Evolutionary conservation across 2,888 invertebrate species (phyloP).

Genomic region (Phortica magna): DNA sequence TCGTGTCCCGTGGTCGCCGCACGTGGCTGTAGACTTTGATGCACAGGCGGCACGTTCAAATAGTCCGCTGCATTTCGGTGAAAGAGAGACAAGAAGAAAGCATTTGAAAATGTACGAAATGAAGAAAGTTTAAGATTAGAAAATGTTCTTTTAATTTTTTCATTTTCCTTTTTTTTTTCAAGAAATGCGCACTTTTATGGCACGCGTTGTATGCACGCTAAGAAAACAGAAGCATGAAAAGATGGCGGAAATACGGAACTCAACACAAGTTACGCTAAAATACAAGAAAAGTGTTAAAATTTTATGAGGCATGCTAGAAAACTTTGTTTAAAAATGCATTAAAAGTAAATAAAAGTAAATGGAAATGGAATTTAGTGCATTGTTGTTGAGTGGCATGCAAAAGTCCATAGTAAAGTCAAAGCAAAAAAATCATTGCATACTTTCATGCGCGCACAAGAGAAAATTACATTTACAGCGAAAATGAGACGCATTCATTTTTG

Average conservation of each 20-base stretch:
- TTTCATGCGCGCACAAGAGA: not conserved
- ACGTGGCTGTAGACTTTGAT: slow-evolving; percentile 83
- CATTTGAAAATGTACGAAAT: not conserved
- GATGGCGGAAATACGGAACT: slow-evolving; percentile 24
- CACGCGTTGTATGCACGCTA: too few species aligned
- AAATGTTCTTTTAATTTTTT: not conserved
- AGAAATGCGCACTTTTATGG: too few species aligned
- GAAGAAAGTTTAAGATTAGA: not conserved
- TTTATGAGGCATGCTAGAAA: not conserved
- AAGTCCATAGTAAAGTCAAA: slow-evolving; percentile 2
- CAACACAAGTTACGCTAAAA: slow-evolving; percentile 23
- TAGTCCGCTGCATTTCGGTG: slow-evolving; percentile 79
- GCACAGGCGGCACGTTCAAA: slow-evolving; percentile 77
- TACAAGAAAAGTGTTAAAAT: not conserved
- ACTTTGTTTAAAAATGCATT: slow-evolving; percentile 10
- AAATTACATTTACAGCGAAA: slow-evolving; percentile 7
- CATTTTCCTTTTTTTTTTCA: too few species aligned
- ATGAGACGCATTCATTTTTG: slow-evolving; percentile 3
- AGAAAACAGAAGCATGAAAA: slow-evolving; percentile 12
- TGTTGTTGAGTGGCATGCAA: not conserved
- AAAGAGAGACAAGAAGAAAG: slow-evolving; percentile 21
- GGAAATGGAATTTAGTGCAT: not conserved
- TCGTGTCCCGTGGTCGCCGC: slow-evolving; percentile 86
- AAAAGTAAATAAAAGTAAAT: not conserved
- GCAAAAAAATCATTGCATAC: slow-evolving; percentile 13